Conservation (phyloP, 2,797 vertebrate species). For the Lycodopsis pacificus region DNA sequence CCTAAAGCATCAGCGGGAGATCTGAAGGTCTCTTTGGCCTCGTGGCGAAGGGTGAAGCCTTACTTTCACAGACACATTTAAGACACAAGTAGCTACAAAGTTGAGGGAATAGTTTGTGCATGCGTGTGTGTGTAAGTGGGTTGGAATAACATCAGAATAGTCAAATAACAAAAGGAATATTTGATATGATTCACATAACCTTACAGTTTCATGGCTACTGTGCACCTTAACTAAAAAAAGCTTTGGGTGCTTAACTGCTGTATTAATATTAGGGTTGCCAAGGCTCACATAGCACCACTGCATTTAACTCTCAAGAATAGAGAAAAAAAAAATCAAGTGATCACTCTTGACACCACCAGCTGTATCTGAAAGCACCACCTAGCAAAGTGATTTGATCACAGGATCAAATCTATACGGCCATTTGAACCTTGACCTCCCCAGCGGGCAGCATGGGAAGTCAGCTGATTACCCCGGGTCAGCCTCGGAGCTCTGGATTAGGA, state of each 20-base stretch:
- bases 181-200: constrained; percentile 21
- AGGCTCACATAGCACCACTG: constrained; percentile 15
- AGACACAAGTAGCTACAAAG: constrained; percentile 35
- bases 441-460: constrained; percentile 80
- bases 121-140: neutral
- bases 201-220: constrained; percentile 8
- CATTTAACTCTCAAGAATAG: constrained; percentile 34
- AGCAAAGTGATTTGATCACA: constrained; percentile 81
- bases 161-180: neutral
- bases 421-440: constrained; percentile 82
- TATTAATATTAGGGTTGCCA: constrained; percentile 29
- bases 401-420: constrained; percentile 81
- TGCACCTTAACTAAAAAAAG: constrained; percentile 21
- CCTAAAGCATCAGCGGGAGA: too few species aligned
- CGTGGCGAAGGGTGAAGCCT: constrained; percentile 30
- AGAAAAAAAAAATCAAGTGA: constrained; percentile 38
- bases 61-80: constrained; percentile 21
- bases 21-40: constrained; percentile 41
- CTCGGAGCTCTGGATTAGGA: constrained; percentile 78
- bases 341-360: constrained; percentile 72
- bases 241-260: neutral
- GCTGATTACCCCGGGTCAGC: constrained; percentile 80
- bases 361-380: constrained; percentile 70
- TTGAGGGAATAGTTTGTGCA: neutral
- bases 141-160: constrained; percentile 1